Percentiles rank a stretch among this genome's conserved stretches.
Evolutionary conservation across 2,888 invertebrate genomes (phyloP).

Genomic region (Lymantria dispar): DNA sequence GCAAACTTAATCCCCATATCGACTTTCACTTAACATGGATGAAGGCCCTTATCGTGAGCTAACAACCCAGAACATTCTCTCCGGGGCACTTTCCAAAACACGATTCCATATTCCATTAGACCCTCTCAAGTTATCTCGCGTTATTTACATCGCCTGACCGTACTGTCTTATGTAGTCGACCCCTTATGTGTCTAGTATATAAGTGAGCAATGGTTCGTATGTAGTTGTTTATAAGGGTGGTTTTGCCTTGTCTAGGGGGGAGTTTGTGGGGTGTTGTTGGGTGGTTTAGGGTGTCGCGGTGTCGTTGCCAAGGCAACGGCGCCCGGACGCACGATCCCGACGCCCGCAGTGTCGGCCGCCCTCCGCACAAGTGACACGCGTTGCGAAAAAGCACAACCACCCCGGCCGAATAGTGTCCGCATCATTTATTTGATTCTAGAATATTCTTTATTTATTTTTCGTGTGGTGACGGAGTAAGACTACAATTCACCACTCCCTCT

Average conservation of each 20-base stretch:
- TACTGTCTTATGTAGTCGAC: slow-evolving; percentile 76
- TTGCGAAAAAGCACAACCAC: slow-evolving; percentile 81
- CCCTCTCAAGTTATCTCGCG: slow-evolving; percentile 79
- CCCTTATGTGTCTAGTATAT: slow-evolving; percentile 70
- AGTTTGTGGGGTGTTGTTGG: slow-evolving; percentile 37
- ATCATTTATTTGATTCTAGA: slow-evolving; percentile 14
- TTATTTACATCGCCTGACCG: slow-evolving; percentile 82
- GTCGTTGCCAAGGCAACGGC: slow-evolving; percentile 84
- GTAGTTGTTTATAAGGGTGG: slow-evolving; percentile 52
- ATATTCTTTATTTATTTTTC: neutral
- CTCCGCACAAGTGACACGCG: slow-evolving; percentile 81
- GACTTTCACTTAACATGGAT: slow-evolving; percentile 72
- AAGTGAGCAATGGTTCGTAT: slow-evolving; percentile 66
- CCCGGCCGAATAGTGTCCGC: slow-evolving; percentile 45
- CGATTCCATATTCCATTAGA: slow-evolving; percentile 80
- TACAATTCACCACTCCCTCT: no score
- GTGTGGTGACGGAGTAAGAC: no score
- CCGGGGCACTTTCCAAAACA: slow-evolving; percentile 78
- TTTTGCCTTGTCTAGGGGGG: slow-evolving; percentile 40
- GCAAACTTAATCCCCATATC: slow-evolving; percentile 66
- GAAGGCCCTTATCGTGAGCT: slow-evolving; percentile 50
- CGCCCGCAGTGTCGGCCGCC: slow-evolving; percentile 83
- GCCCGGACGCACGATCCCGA: slow-evolving; percentile 84
- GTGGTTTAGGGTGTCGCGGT: slow-evolving; percentile 69
- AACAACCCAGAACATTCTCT: slow-evolving; percentile 74